phyloP scores from a whole-genome alignment of 2,113 vertebrate genomes.

The Lagopus leucura region DNA sequence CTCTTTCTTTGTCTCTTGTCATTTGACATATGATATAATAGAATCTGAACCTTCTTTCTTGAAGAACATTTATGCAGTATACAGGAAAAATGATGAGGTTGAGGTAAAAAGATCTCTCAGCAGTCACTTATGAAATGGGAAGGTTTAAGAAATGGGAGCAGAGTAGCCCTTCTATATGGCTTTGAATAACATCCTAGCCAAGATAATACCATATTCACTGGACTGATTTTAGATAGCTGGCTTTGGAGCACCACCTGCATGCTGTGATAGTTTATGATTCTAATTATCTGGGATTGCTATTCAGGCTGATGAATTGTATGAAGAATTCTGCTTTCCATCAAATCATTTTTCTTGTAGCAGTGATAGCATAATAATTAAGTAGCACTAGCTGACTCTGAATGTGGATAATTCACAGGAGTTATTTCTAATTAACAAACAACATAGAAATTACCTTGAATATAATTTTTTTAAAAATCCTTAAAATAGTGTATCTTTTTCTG shows the following conservation, averaged over 20 bases:
- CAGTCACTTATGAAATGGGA: neutral
- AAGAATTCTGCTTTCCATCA: slow-evolving; percentile 49
- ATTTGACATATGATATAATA: neutral
- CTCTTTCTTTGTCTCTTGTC: slow-evolving; percentile 4
- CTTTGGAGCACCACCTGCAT: slow-evolving; percentile 47
- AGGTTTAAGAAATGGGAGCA: neutral
- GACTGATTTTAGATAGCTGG: neutral
- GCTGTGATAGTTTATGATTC: neutral
- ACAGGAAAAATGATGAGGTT: neutral
- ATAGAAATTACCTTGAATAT: neutral
- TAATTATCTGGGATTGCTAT: slow-evolving; percentile 36
- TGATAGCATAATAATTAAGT: slow-evolving; percentile 50
- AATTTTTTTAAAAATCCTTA: neutral
- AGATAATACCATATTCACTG: slow-evolving; percentile 27
- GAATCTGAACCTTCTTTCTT: neutral
- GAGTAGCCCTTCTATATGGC: neutral
- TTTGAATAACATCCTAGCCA: slow-evolving; percentile 22
- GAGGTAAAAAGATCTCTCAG: slow-evolving; percentile 10
- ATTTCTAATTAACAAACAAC: slow-evolving; percentile 52
- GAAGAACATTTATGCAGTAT: neutral
- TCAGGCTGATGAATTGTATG: slow-evolving; percentile 31
- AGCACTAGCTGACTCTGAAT: slow-evolving; percentile 11
- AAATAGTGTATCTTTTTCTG: neutral
- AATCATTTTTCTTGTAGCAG: neutral
- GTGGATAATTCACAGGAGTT: slow-evolving; percentile 35